Base-by-base conservation (phyloP, 2,113 vertebrate species). In the Euleptes europaea region DNA sequence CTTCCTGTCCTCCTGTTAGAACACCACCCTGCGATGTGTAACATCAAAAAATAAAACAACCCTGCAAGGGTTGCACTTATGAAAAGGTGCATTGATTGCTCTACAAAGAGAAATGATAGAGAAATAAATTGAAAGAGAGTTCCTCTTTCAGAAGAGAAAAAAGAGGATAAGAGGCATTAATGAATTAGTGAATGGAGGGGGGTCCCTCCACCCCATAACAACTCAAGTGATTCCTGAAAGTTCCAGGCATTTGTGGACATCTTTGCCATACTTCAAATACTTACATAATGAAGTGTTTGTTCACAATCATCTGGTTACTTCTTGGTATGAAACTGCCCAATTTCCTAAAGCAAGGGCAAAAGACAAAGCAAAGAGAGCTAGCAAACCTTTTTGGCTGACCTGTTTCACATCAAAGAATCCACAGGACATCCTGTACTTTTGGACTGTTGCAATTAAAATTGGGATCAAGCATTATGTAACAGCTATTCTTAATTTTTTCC, bases 401-500 rank as follows among this genome's bases (percentile, higher is more conserved):
- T 83, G 14, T 72, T 9, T 75, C 17, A 42, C 0, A 0, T 14
- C 40, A 26, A 66, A 1, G 0, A 66, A 80, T 74, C 0, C 0
- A 86, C 2, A 38, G 47, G 88, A 85, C 26, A 54, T 88, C 47
- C 35, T 21, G 70, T 40, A 42, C 49, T 15, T 54, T 63, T 67
- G 44, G 44, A 63, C 1, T 83, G 54, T 26, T n/a, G 3, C 31
- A 10, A 2, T 82, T 86, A 86, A 90, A 84, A 83, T 21, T 85
- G 78, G 2, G 82, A 38, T 51, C 63, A 13, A 57, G 17, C 49
- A 82, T 31, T 33, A 91, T 2, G 0, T 80, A 75, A 28, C 80
- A 87, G 72, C 79, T 0, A n/a, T 81, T 80, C 83, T 78, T 71
- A 78, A 70, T 85, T 85, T 85, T n/a, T 79, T 85, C 54, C 51